phyloP scores from a whole-genome alignment of 2,888 invertebrate species.

The Epistrophella euchroma region DNA sequence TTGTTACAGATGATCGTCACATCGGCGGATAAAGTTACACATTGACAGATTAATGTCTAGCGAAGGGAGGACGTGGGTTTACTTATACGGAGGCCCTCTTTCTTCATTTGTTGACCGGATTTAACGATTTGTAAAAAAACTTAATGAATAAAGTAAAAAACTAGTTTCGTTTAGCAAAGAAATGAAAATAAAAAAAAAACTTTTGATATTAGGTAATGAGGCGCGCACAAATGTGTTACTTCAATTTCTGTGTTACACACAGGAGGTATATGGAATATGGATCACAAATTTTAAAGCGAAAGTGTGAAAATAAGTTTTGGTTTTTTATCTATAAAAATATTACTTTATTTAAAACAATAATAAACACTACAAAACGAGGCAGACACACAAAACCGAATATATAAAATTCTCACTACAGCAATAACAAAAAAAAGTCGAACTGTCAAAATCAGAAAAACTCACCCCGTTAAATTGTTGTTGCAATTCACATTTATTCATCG shows the following conservation, averaged over 20 bases:
- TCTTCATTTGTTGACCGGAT: slow-evolving; percentile 67
- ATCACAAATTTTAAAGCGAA: slow-evolving; percentile 41
- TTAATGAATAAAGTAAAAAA: slow-evolving; percentile 9
- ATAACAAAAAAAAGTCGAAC: too few species aligned
- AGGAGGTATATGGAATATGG: too few species aligned
- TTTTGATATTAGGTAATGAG: slow-evolving; percentile 63
- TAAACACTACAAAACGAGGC: too few species aligned
- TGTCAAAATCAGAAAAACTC: too few species aligned
- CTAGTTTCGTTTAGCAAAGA: slow-evolving; percentile 18
- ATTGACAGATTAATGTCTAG: slow-evolving; percentile 82
- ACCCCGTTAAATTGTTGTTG: too few species aligned
- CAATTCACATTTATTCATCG: too few species aligned
- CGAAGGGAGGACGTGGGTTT: slow-evolving; percentile 75
- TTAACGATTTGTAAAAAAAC: slow-evolving; percentile 11
- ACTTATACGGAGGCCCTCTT: slow-evolving; percentile 56
- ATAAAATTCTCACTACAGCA: too few species aligned
- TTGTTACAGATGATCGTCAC: slow-evolving; percentile 80
- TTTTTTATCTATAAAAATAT: too few species aligned
- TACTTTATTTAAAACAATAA: too few species aligned
- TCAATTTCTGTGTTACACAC: slow-evolving; percentile 43
- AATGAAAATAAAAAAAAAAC: neutral
- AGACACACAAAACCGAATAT: too few species aligned
- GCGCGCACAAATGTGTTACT: slow-evolving; percentile 64
- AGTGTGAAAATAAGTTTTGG: too few species aligned
- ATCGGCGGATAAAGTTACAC: slow-evolving; percentile 81